Conservation (phyloP, 2,113 vertebrate species). For the Falcunculus frontatus region DNA sequence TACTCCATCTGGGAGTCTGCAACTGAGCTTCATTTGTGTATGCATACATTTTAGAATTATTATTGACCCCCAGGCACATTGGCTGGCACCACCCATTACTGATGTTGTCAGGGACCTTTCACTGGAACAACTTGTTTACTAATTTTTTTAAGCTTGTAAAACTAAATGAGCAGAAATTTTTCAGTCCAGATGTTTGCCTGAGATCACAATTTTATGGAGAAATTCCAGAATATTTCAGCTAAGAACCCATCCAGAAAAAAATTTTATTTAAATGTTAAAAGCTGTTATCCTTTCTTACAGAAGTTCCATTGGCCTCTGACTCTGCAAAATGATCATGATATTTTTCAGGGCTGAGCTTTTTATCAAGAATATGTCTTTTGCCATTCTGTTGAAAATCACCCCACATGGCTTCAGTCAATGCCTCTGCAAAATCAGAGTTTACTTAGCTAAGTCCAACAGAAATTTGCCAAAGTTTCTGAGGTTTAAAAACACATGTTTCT, state of each 20-base stretch:
- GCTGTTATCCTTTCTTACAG: neutral
- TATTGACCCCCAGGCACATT: neutral
- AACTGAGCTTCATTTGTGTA: conserved; percentile 1
- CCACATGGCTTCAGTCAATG: neutral
- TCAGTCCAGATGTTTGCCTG: neutral
- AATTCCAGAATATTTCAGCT: neutral
- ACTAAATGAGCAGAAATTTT: neutral
- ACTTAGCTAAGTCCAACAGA: neutral
- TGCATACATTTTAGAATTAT: neutral
- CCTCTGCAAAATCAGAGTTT: neutral
- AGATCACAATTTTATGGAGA: neutral
- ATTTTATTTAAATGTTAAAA: neutral
- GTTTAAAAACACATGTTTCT: neutral
- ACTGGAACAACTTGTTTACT: neutral
- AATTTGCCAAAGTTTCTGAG: neutral
- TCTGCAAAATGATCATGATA: neutral
- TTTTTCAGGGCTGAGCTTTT: neutral
- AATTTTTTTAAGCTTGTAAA: neutral
- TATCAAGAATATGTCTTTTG: neutral
- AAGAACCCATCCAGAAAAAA: neutral
- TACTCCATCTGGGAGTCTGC: neutral
- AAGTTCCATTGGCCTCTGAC: neutral
- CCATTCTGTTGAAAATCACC: neutral
- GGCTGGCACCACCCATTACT: neutral
- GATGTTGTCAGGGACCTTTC: neutral